Conservation (phyloP, 2,888 invertebrate species). For the Norana najaformis region DNA sequence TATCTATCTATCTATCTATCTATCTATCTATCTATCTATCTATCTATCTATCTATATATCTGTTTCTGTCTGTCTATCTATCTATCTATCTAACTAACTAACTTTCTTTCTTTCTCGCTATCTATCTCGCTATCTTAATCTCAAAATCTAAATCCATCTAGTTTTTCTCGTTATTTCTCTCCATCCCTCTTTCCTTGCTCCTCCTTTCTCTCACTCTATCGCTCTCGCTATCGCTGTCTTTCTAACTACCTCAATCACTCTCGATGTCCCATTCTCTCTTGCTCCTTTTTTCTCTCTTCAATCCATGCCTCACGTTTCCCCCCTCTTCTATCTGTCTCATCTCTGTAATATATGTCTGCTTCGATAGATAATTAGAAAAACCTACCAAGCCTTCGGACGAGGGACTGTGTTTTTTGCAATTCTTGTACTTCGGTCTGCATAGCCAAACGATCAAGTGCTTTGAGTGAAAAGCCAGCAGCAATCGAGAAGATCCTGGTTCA, state of each 20-base stretch:
- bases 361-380: not conserved
- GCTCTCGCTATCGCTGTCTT: no score
- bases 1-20: not conserved
- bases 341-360: not conserved
- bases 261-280: no score
- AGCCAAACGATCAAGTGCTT: not conserved
- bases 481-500: not conserved
- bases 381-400: not conserved
- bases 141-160: no score
- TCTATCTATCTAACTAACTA: not conserved
- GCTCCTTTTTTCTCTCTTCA: no score
- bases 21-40: not conserved
- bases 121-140: no score
- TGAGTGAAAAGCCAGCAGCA: not conserved
- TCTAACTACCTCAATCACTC: no score
- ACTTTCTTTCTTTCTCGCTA: not conserved
- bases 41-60: not conserved
- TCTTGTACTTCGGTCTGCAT: not conserved
- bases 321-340: not conserved
- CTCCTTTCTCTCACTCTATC: no score
- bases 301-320: no score
- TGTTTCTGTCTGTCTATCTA: not conserved
- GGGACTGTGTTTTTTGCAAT: not conserved
- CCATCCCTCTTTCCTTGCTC: no score
- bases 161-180: no score